Conservation (phyloP, 2,113 vertebrate species). For the Phoenicopterus ruber region DNA sequence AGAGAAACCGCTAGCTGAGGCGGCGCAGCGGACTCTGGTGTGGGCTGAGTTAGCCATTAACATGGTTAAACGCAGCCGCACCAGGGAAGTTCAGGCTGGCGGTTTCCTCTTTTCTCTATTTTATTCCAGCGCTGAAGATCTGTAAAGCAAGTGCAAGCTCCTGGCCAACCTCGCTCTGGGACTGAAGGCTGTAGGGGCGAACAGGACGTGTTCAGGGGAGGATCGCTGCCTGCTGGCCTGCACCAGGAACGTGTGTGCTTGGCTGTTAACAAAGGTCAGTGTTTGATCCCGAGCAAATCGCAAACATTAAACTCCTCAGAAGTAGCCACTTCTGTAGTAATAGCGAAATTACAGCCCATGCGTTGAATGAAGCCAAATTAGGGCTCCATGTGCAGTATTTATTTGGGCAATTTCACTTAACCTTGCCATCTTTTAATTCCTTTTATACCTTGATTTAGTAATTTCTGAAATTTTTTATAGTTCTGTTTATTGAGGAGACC, state of each 20-base stretch:
- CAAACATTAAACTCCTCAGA: neutral
- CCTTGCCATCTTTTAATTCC: conserved; percentile 32
- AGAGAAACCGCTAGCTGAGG: too few species aligned
- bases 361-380: neutral
- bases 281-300: neutral
- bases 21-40: neutral
- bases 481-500: neutral
- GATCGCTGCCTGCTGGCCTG: neutral
- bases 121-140: neutral
- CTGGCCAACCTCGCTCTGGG: neutral
- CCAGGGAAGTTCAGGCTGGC: neutral
- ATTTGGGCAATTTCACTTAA: conserved; percentile 20
- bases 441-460: neutral
- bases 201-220: neutral
- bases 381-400: neutral
- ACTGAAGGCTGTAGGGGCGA: neutral
- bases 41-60: neutral
- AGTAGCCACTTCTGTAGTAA: neutral
- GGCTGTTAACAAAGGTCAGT: neutral
- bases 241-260: accelerated
- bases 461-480: neutral
- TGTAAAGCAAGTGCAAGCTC: neutral
- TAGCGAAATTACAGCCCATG: neutral
- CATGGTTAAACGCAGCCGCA: accelerated
- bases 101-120: neutral